Evolutionary conservation across 1,140 invertebrate genomes (phyloP).

Genomic region (Microplitis mediator): DNA sequence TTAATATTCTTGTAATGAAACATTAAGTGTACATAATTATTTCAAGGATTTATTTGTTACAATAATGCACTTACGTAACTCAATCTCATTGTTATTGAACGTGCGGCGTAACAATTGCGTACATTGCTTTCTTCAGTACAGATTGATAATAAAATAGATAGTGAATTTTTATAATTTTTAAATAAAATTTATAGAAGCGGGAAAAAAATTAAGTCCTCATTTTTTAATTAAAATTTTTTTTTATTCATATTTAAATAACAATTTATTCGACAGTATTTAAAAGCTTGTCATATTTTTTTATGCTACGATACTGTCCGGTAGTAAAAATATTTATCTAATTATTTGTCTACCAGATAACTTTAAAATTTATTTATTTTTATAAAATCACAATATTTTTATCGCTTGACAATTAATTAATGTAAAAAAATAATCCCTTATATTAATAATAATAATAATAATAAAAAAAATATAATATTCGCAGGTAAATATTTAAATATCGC

Average conservation of each 20-base stretch:
- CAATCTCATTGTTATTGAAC: too few relatives aligned
- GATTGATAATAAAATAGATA: too few relatives aligned
- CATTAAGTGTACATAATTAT: too few relatives aligned
- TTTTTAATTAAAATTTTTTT: too few relatives aligned
- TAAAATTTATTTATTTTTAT: not conserved
- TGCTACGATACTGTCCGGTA: slow-evolving; percentile 2
- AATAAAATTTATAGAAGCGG: too few relatives aligned
- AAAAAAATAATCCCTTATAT: slow-evolving; percentile 2
- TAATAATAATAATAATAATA: not conserved
- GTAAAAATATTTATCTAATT: not conserved
- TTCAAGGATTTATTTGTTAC: too few relatives aligned
- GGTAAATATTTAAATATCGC: not conserved
- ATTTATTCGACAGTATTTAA: not conserved
- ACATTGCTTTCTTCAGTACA: too few relatives aligned
- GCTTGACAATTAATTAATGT: not conserved
- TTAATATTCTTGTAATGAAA: too few relatives aligned
- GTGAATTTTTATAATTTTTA: too few relatives aligned
- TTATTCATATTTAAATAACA: not conserved
- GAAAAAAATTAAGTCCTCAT: too few relatives aligned
- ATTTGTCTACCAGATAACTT: not conserved
- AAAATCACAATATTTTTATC: not conserved
- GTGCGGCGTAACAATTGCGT: too few relatives aligned
- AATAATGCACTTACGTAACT: too few relatives aligned
- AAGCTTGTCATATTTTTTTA: not conserved
- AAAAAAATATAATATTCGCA: not conserved